Percentiles rank a stretch among this genome's conserved stretches.
Conservation (phyloP, 2,797 vertebrate genomes). For the Aplochiton taeniatus region DNA sequence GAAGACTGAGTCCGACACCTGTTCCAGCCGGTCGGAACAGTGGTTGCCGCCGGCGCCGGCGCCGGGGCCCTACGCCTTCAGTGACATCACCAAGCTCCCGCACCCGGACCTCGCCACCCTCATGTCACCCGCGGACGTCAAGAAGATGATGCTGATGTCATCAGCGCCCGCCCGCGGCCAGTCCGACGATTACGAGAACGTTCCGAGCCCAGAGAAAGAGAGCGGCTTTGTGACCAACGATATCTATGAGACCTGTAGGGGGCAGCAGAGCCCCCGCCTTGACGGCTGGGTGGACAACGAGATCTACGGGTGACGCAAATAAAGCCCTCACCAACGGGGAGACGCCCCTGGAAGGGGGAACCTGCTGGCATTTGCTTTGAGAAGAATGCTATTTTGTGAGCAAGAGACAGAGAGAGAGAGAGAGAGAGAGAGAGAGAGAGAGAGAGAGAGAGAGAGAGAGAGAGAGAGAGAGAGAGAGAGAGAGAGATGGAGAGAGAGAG, state of each 20-base stretch:
- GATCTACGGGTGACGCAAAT: constrained; percentile 74
- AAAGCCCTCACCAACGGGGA: neutral
- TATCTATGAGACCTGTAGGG: constrained; percentile 86
- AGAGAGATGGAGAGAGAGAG: too few relatives aligned
- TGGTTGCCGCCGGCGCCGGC: constrained; percentile 65
- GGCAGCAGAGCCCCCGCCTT: constrained; percentile 58
- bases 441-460: too few relatives aligned
- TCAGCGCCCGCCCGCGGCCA: constrained; percentile 4
- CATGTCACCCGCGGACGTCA: constrained; percentile 45
- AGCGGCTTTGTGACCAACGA: constrained; percentile 93
- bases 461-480: too few relatives aligned
- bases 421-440: too few relatives aligned
- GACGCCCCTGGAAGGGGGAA: too few relatives aligned
- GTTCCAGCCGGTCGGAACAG: constrained; percentile 63
- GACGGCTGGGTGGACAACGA: constrained; percentile 90
- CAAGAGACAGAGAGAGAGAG: too few relatives aligned
- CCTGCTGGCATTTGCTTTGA: too few relatives aligned
- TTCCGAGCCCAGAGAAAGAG: constrained; percentile 65
- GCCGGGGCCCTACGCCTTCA: constrained; percentile 78
- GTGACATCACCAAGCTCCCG: constrained; percentile 78
- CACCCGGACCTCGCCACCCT: constrained; percentile 75
- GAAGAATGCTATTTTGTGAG: too few relatives aligned
- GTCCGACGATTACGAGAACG: constrained; percentile 78
- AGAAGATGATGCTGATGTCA: too few relatives aligned
- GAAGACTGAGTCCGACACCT: constrained; percentile 61